phyloP scores from a whole-genome alignment of 2,888 invertebrate species.

The Melanchra persicariae region DNA sequence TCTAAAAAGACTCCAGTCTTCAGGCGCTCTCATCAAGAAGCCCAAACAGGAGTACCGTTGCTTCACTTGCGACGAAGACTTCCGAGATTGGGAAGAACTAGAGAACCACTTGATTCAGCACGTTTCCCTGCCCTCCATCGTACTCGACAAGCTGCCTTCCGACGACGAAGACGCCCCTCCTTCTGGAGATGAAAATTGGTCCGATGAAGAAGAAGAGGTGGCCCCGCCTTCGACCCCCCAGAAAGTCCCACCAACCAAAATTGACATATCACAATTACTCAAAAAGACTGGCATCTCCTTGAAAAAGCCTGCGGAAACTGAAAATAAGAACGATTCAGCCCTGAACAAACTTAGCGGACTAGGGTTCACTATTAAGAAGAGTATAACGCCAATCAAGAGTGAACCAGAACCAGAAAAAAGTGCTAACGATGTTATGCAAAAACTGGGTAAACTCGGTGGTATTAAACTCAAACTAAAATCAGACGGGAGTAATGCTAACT shows the following conservation, averaged over 20 bases:
- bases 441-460: slow-evolving; percentile 85
- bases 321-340: slow-evolving; percentile 76
- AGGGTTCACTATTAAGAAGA: slow-evolving; percentile 87
- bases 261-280: slow-evolving; percentile 84
- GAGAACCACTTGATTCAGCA: slow-evolving; percentile 90
- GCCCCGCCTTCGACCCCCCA: slow-evolving; percentile 68
- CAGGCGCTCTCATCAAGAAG: slow-evolving; percentile 73
- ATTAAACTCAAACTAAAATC: slow-evolving; percentile 87
- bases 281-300: slow-evolving; percentile 83
- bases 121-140: slow-evolving; percentile 89
- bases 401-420: slow-evolving; percentile 76
- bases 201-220: slow-evolving; percentile 86
- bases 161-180: slow-evolving; percentile 86
- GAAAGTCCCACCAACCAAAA: slow-evolving; percentile 81
- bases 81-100: slow-evolving; percentile 84
- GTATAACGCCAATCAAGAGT: slow-evolving; percentile 81
- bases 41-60: slow-evolving; percentile 86
- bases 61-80: slow-evolving; percentile 89
- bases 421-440: slow-evolving; percentile 80
- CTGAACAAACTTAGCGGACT: slow-evolving; percentile 86
- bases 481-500: slow-evolving; percentile 83
- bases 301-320: slow-evolving; percentile 78
- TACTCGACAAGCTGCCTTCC: slow-evolving; percentile 88
- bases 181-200: slow-evolving; percentile 87
- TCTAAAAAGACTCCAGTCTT: slow-evolving; percentile 81